Conservation (phyloP, 1,140 invertebrate species). For the Tetramorium parvispinum region DNA sequence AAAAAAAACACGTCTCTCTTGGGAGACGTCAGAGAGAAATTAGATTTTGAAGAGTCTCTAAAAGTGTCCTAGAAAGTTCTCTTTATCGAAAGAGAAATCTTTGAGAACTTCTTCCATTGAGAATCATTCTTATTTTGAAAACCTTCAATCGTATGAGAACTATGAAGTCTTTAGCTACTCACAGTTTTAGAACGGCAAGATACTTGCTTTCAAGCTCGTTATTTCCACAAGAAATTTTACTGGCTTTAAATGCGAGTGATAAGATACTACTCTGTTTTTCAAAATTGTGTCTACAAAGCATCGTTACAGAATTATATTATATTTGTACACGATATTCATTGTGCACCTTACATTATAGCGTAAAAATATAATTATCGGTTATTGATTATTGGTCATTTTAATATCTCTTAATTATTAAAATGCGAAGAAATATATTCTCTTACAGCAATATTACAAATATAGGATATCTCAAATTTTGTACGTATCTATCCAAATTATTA, state of each 20-base stretch:
- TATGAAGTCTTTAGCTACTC: not conserved
- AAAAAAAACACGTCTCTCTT: not conserved
- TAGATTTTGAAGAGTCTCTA: not conserved
- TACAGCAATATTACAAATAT: not conserved
- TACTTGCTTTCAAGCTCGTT: not conserved
- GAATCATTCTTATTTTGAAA: not conserved
- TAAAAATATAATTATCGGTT: not conserved
- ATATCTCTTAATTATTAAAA: not conserved
- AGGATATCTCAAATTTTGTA: not conserved
- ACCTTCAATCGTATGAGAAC: not conserved
- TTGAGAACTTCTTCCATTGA: not conserved
- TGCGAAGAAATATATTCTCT: not conserved
- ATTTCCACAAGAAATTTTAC: not conserved
- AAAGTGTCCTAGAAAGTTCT: not conserved
- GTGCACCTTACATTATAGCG: not conserved
- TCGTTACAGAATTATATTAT: not conserved
- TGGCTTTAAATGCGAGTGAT: not conserved
- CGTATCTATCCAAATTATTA: not conserved
- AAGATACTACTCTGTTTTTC: not conserved
- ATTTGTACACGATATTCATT: not conserved
- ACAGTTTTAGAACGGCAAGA: not conserved
- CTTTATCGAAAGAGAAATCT: not conserved
- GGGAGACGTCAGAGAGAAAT: not conserved
- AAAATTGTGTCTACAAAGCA: not conserved
- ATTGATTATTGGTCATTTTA: not conserved